Conservation (phyloP, 2,888 invertebrate species). For the Sclerodermus sp. region DNA sequence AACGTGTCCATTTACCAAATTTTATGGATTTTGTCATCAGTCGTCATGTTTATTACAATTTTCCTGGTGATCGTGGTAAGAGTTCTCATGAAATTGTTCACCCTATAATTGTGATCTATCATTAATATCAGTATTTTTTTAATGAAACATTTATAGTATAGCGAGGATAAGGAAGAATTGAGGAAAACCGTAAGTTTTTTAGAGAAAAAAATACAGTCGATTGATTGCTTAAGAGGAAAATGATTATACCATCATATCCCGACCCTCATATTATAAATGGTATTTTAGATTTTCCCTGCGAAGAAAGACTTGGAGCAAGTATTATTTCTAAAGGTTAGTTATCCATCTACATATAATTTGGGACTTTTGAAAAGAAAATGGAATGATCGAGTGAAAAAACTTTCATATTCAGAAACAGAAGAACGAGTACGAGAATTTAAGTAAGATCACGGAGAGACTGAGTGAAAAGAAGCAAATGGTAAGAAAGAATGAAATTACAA, state of each 20-base stretch:
- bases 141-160: conserved; percentile 36
- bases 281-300: background rate
- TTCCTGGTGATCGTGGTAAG: conserved; percentile 41
- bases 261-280: background rate
- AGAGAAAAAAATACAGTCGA: background rate
- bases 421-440: conserved; percentile 22
- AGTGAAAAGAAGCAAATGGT: conserved; percentile 22
- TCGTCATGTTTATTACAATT: conserved; percentile 31
- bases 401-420: conserved; percentile 15
- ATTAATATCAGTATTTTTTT: too few relatives aligned
- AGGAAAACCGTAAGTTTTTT: conserved; percentile 32
- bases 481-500: conserved; percentile 5
- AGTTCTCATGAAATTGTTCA: too few relatives aligned
- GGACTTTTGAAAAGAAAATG: background rate
- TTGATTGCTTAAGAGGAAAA: too few relatives aligned
- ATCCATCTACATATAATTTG: conserved; percentile 1
- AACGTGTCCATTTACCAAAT: conserved; percentile 35
- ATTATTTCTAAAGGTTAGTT: conserved; percentile 6
- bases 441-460: conserved; percentile 21
- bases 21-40: conserved; percentile 39
- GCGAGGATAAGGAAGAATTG: conserved; percentile 28
- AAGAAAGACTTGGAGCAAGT: background rate
- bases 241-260: background rate
- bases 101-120: too few relatives aligned
- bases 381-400: background rate